A percentile compares a stretch with the other conserved stretches of the same genome.
Evolutionary conservation across 2,888 invertebrate species (phyloP).

Genomic region (Aspidiotus rigidus): DNA sequence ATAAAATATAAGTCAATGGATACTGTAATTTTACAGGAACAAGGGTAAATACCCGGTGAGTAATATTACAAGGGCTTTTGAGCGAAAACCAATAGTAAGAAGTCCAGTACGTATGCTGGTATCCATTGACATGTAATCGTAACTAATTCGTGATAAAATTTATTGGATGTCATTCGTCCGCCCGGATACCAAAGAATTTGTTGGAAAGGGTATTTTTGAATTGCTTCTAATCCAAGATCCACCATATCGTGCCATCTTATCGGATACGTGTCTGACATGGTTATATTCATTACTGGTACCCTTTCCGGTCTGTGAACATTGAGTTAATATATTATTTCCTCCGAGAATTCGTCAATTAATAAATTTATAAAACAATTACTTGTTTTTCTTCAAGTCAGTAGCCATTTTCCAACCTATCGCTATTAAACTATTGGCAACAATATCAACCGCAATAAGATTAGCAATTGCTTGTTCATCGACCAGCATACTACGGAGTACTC

Average conservation of each 20-base stretch:
- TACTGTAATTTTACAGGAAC: background rate
- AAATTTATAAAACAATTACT: conserved; percentile 5
- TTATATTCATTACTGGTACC: conserved; percentile 81
- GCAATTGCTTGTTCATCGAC: conserved; percentile 63
- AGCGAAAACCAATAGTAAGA: conserved; percentile 61
- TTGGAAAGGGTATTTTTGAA: conserved; percentile 71
- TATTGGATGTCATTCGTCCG: conserved; percentile 63
- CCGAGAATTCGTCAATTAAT: background rate
- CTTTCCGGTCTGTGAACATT: conserved; percentile 43
- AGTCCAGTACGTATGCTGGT: conserved; percentile 74
- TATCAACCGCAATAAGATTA: conserved; percentile 70
- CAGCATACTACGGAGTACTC: conserved; percentile 80
- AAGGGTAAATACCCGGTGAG: background rate
- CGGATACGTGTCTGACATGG: conserved; percentile 70
- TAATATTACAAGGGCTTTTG: conserved; percentile 67
- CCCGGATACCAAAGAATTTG: conserved; percentile 78
- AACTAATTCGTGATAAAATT: conserved; percentile 58
- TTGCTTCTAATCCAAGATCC: conserved; percentile 59
- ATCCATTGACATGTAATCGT: conserved; percentile 68
- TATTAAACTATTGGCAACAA: conserved; percentile 71
- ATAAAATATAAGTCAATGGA: background rate
- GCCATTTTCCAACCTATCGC: conserved; percentile 59
- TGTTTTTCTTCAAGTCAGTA: conserved; percentile 38
- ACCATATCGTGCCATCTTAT: conserved; percentile 81
- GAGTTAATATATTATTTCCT: too few relatives aligned